Evolutionary conservation across 1,140 invertebrate genomes (phyloP), one percentile per base, ranked within the genome.

Genomic region (Lepidurus couesii): DNA sequence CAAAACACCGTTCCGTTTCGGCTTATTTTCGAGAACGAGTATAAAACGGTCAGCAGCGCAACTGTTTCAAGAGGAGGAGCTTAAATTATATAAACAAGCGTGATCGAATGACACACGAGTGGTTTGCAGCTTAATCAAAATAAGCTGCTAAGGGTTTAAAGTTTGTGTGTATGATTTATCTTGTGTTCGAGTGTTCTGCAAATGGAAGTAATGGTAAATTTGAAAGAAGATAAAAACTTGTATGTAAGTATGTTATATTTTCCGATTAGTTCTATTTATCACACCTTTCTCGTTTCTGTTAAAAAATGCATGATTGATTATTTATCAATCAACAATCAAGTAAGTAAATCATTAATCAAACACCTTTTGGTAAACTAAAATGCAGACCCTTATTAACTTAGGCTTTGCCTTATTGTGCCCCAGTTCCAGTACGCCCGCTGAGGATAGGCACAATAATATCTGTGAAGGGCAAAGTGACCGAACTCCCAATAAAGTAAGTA

Each of bases 381-480:
- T 16, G 16, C 21, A n/a, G 53, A 65, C 53, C 8, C 6, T 7
- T n/a, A 65, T 21, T 65, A 7, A n/a, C 53, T 7, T 65, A 65
- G 53, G 13, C n/a, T 16, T 13, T 16, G 53, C 53, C 53, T 13
- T 65, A 65, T 21, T 65, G 16, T 21, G 8, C 53, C 13, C 8
- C 16, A 16, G 21, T 65, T n/a, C 53, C 53, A 4, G 53, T 65
- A 65, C 53, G 53, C 1, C 53, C 53, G 16, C 3, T 65, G 9
- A 65, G 53, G 21, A 21, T 16, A 65, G 53, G 53, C 16, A 65
- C 13, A 9, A 13, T 7, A 9, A 16, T 65, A 65, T n/a, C 53
- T 65, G 53, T 65, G 21, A 65, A 16, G 13, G 53, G 53, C n/a
- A 65, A 65, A 65, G 53, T 65, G 53, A 65, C 16, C 53, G 53